Percentiles rank a stretch among this genome's conserved stretches.
These are phyloP conservation scores for Tetragnatha versicolor DNA, from an alignment of 1,140 invertebrate genomes.

Conservation along the genomic window DNA sequence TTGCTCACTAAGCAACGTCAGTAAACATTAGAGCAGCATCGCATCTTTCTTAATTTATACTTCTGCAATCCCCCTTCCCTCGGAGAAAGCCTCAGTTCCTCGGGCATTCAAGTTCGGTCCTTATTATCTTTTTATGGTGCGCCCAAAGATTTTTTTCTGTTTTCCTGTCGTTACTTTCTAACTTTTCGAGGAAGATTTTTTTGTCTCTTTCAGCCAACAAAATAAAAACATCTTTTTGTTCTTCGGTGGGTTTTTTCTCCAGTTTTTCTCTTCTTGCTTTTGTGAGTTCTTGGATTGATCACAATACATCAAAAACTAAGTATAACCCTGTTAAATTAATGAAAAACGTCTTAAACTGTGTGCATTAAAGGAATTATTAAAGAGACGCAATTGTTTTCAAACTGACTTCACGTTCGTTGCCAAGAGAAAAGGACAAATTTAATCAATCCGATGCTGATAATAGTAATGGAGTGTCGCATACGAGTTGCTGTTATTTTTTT, in stretches of 20 bases:
- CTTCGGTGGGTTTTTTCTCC: neutral
- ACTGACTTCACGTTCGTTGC: too few species aligned
- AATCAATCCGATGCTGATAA: too few species aligned
- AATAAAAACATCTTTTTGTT: neutral
- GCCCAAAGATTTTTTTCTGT: neutral
- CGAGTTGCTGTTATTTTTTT: too few species aligned
- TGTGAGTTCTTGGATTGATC: neutral
- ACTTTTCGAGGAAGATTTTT: neutral
- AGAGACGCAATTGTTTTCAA: neutral
- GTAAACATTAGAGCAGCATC: neutral
- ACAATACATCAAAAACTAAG: neutral
- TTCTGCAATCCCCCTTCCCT: neutral
- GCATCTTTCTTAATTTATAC: conserved; percentile 6
- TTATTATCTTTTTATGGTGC: conserved; percentile 12
- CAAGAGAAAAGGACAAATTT: too few species aligned
- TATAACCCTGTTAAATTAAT: neutral
- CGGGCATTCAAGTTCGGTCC: neutral
- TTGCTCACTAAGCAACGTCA: neutral
- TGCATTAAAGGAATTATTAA: neutral
- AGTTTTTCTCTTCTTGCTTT: neutral
- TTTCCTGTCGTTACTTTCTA: neutral
- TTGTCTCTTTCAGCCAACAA: too few species aligned
- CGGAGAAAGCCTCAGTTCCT: neutral
- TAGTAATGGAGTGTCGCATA: too few species aligned
- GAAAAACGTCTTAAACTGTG: neutral